phyloP scores from a whole-genome alignment of 1,140 invertebrate species.

The Eueides isabella region DNA sequence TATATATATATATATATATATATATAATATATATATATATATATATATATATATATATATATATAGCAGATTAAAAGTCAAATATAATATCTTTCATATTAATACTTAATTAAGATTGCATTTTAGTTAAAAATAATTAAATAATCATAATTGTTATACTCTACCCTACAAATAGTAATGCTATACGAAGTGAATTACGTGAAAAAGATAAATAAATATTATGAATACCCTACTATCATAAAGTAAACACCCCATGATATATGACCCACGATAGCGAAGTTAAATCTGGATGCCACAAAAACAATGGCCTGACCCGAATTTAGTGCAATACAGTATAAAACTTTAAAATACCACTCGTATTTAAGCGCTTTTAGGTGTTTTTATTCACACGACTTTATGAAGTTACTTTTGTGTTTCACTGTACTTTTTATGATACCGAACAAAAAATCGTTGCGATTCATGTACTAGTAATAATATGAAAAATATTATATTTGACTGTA shows the following conservation, averaged over 20 bases:
- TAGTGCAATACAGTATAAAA: slow-evolving; percentile 24
- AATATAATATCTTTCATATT: too few species aligned
- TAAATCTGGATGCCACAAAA: slow-evolving; percentile 39
- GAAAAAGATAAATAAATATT: slow-evolving; percentile 32
- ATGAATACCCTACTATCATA: slow-evolving; percentile 31
- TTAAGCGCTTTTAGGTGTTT: slow-evolving; percentile 32
- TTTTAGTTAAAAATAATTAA: background rate
- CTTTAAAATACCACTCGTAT: slow-evolving; percentile 35
- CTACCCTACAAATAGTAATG: background rate
- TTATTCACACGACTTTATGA: slow-evolving; percentile 22
- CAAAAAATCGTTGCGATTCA: background rate
- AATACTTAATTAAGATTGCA: too few species aligned
- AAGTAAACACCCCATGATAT: slow-evolving; percentile 38
- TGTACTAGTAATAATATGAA: background rate
- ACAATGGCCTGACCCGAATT: slow-evolving; percentile 36
- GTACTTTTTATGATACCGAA: background rate
- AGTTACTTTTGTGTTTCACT: slow-evolving; percentile 12
- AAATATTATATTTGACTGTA: background rate
- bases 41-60: too few species aligned
- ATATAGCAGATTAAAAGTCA: too few species aligned
- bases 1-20: too few species aligned
- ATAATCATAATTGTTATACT: background rate
- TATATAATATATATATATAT: too few species aligned
- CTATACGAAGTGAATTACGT: slow-evolving; percentile 8
- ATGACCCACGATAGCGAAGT: slow-evolving; percentile 36